Conservation (phyloP, 2,797 vertebrate species). For the Helicolenus hilgendorfi region DNA sequence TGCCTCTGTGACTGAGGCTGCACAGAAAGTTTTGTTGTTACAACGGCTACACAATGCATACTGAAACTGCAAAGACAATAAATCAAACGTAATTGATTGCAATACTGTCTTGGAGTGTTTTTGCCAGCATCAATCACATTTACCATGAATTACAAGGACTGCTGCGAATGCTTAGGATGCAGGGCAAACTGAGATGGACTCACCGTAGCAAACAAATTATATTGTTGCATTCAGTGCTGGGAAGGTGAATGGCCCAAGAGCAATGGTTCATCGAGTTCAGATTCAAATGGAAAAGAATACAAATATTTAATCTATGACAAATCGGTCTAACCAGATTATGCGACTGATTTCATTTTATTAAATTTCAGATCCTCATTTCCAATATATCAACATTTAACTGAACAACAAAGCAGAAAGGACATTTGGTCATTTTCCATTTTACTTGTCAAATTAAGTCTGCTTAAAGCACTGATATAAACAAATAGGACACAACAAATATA, state of each 20-base stretch:
- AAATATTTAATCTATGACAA: background rate
- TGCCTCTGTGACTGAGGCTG: slow-evolving; percentile 38
- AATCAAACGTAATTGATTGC: slow-evolving; percentile 87
- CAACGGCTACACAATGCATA: slow-evolving; percentile 51
- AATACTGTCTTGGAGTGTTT: slow-evolving; percentile 78
- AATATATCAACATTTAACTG: slow-evolving; percentile 8
- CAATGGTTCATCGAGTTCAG: slow-evolving; percentile 39
- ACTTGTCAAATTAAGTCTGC: background rate
- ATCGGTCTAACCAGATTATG: background rate
- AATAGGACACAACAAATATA: background rate
- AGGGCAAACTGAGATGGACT: slow-evolving; percentile 60
- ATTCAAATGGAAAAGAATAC: slow-evolving; percentile 23
- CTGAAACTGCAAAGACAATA: slow-evolving; percentile 78
- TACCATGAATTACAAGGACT: slow-evolving; percentile 82
- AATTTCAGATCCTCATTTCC: slow-evolving; percentile 1
- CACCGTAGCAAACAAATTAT: slow-evolving; percentile 57
- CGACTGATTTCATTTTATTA: background rate
- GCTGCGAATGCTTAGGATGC: slow-evolving; percentile 74
- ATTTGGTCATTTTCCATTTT: background rate
- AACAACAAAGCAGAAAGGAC: slow-evolving; percentile 5
- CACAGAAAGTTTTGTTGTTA: slow-evolving; percentile 65
- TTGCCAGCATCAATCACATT: slow-evolving; percentile 83
- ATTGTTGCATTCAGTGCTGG: slow-evolving; percentile 20
- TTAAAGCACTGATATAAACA: background rate
- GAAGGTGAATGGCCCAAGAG: slow-evolving; percentile 44